phyloP scores from a whole-genome alignment of 2,888 invertebrate genomes.

The Catocala sponsa region DNA sequence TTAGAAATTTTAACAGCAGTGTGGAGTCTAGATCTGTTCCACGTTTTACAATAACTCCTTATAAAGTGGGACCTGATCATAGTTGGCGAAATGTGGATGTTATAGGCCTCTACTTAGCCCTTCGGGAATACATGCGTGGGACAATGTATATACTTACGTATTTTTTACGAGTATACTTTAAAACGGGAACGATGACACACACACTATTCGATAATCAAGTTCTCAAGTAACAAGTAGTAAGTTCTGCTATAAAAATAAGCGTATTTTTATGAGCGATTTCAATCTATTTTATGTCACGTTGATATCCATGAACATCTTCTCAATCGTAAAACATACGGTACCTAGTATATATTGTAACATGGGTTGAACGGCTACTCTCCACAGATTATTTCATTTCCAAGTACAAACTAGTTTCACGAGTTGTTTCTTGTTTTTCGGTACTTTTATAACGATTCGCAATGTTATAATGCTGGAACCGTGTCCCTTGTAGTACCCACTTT shows the following conservation, averaged over 20 bases:
- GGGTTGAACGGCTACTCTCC: neutral
- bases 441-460: constrained; percentile 10
- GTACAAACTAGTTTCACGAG: constrained; percentile 4
- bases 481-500: constrained; percentile 8
- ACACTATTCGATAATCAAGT: constrained; percentile 9
- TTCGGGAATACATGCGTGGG: too few relatives aligned
- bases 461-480: constrained; percentile 1
- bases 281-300: constrained; percentile 39
- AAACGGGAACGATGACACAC: neutral
- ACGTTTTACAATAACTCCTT: too few relatives aligned
- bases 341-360: constrained; percentile 10
- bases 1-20: too few relatives aligned
- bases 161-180: too few relatives aligned
- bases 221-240: constrained; percentile 24
- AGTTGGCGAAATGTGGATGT: too few relatives aligned
- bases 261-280: constrained; percentile 45
- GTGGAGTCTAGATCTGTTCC: too few relatives aligned
- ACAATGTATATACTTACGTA: too few relatives aligned
- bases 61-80: too few relatives aligned
- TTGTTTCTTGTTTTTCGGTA: constrained; percentile 3
- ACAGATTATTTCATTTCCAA: neutral
- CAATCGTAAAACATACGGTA: constrained; percentile 39
- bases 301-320: constrained; percentile 27
- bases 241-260: constrained; percentile 42
- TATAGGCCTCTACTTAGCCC: too few relatives aligned